Base-by-base conservation (phyloP, 2,113 vertebrate species). In the Cephalopterus ornatus region DNA sequence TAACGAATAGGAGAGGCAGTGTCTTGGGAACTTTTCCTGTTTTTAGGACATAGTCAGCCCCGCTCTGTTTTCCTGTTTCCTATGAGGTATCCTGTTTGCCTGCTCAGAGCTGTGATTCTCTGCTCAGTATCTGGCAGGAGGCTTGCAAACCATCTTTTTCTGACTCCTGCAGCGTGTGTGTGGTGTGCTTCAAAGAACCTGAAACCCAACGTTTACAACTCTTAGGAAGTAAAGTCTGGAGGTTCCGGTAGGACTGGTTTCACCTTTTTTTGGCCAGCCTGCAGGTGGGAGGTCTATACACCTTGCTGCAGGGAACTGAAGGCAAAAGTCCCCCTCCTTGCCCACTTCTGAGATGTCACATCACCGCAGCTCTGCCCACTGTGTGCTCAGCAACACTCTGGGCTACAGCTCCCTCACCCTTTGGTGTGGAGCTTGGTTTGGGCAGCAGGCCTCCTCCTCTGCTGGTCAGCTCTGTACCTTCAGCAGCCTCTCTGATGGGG, bases 51-150 rank as follows among this genome's bases (percentile, higher is more conserved):
- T 3, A 44, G 74, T 73, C 68, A 39, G 44, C 62, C 74, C 53
- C 14, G 7, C 20, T 62, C 39, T 78, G 35, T 92, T 89, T 85
- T 96, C 80, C 37, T 74, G 66, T 95, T 98, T 97, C 97, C 97
- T 88, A 62, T 28, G 24, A 53, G 4, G 39, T 82, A 88, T 98
- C 97, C 96, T 97, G 97, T 98, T 98, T 97, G 95, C 58, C 39
- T 72, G 42, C 6, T 74, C 50, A 42, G 71, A 42, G 66, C 73
- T 90, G 28, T 28, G 66, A 63, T 67, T 87, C 41, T 78, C 44
- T 85, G 12, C 58, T 68, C 53, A 15, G 44, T 56, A 78, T 41
- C 47, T 76, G 53, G n/a, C n/a, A 46, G 11, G 47, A 6, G 56
- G 37, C n/a, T 85, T 77, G 59, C 19, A 62, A 73, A 62, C 41